A percentile compares a stretch with the other conserved stretches of the same genome.
Conservation (phyloP, 2,888 invertebrate species). For the Andrena bucephala region DNA sequence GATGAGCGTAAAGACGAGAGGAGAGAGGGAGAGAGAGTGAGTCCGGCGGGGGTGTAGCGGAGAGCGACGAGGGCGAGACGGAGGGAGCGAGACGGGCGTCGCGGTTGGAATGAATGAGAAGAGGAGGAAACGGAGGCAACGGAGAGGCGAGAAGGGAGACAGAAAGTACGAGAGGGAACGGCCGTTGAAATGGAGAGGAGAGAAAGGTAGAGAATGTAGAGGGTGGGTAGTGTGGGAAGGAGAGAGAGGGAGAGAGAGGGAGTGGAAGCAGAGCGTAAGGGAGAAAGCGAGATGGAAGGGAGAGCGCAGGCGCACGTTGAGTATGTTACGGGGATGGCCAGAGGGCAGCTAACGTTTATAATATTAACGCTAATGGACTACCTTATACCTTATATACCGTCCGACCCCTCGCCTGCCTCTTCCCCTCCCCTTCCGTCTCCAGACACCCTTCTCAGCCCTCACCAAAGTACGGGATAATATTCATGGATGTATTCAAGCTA, state of each 20-base stretch:
- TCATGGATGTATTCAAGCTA: constrained; percentile 84
- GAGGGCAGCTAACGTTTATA: constrained; percentile 85
- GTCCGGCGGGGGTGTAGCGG: neutral
- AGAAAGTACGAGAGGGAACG: constrained; percentile 40
- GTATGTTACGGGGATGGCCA: constrained; percentile 81
- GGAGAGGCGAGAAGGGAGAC: constrained; percentile 30
- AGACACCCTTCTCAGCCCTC: constrained; percentile 70
- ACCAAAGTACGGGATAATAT: constrained; percentile 81
- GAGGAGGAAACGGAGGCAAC: constrained; percentile 41
- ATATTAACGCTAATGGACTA: constrained; percentile 85
- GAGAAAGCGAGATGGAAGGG: constrained; percentile 31
- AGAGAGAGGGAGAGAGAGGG: constrained; percentile 15
- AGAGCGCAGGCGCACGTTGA: constrained; percentile 70
- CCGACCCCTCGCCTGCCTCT: constrained; percentile 71
- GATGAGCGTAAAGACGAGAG: constrained; percentile 55
- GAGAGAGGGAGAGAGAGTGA: constrained; percentile 10
- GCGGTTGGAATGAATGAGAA: constrained; percentile 13
- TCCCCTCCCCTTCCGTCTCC: constrained; percentile 59
- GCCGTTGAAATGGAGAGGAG: constrained; percentile 48
- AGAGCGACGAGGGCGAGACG: constrained; percentile 22
- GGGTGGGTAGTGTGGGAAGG: constrained; percentile 41
- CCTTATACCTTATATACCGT: constrained; percentile 84
- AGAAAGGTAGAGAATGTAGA: constrained; percentile 45
- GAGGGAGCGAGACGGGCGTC: constrained; percentile 1
- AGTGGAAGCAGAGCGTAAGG: constrained; percentile 29